These are phyloP conservation scores for Cariama cristata DNA, from an alignment of 2,113 vertebrate genomes.

Conservation along the genomic window DNA sequence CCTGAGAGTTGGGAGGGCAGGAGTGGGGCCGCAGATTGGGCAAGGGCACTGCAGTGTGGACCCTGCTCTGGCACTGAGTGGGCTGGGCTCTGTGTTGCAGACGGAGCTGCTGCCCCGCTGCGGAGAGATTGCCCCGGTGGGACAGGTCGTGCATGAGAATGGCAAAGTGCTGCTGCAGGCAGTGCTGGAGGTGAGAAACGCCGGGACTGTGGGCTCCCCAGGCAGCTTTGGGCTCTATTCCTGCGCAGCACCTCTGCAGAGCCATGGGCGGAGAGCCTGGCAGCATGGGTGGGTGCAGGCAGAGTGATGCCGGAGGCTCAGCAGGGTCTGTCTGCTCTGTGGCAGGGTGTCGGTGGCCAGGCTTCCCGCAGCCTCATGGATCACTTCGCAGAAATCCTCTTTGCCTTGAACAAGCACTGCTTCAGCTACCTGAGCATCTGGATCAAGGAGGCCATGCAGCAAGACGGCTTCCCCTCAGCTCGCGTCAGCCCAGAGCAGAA, in stretches of 20 bases:
- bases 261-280: neutral
- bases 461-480: constrained; percentile 90
- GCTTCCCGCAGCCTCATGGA: constrained; percentile 97
- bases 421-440: constrained; percentile 90
- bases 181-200: constrained; percentile 88
- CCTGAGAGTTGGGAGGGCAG: neutral
- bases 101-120: constrained; percentile 94
- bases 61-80: neutral
- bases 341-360: constrained; percentile 92
- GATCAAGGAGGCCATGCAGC: constrained; percentile 94
- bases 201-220: fast-evolving
- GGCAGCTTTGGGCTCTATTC: neutral
- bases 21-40: neutral
- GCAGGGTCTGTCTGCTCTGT: neutral
- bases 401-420: constrained; percentile 96
- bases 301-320: neutral
- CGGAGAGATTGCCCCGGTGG: constrained; percentile 88
- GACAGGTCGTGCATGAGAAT: constrained; percentile 90
- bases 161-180: constrained; percentile 92
- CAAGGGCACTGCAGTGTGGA: fast-evolving
- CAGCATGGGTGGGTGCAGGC: neutral
- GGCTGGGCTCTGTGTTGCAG: constrained; percentile 71
- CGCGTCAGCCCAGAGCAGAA: constrained; percentile 92
- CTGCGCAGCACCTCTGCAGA: neutral
- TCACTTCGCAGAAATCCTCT: constrained; percentile 95